Evolutionary conservation across 2,113 vertebrate species (phyloP).

Genomic region (Phycodurus eques): DNA sequence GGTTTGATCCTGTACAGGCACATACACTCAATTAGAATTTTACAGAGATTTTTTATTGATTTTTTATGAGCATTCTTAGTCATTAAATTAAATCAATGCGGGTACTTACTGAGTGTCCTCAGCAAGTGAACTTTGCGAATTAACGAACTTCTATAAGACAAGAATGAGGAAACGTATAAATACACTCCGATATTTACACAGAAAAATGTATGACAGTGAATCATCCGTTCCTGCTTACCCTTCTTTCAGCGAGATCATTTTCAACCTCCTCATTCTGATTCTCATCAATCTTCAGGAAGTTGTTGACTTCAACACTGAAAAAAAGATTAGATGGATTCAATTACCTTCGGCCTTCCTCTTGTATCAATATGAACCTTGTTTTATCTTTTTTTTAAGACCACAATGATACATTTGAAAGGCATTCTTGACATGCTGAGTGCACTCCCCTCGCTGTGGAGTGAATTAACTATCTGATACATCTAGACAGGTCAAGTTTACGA

Average conservation of each 20-base stretch:
- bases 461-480: slow-evolving; percentile 14
- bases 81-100: neutral
- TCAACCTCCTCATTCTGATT: slow-evolving; percentile 71
- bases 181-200: neutral
- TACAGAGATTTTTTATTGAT: neutral
- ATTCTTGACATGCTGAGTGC: neutral
- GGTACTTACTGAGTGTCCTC: slow-evolving; percentile 76
- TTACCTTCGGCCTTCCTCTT: no score
- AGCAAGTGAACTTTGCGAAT: slow-evolving; percentile 61
- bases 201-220: neutral
- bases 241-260: slow-evolving; percentile 25
- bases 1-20: slow-evolving; percentile 70
- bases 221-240: slow-evolving; percentile 40
- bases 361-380: neutral
- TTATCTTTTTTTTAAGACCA: neutral
- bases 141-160: slow-evolving; percentile 57
- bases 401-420: neutral
- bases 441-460: neutral
- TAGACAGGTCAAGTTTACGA: slow-evolving; percentile 29
- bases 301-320: slow-evolving; percentile 71
- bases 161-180: neutral
- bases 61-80: neutral
- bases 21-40: neutral
- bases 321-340: neutral
- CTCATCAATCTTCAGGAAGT: slow-evolving; percentile 75